Evolutionary conservation across 2,113 vertebrate species (phyloP), one percentile per base, ranked within the genome.

Genomic region (Silurus asotus): DNA sequence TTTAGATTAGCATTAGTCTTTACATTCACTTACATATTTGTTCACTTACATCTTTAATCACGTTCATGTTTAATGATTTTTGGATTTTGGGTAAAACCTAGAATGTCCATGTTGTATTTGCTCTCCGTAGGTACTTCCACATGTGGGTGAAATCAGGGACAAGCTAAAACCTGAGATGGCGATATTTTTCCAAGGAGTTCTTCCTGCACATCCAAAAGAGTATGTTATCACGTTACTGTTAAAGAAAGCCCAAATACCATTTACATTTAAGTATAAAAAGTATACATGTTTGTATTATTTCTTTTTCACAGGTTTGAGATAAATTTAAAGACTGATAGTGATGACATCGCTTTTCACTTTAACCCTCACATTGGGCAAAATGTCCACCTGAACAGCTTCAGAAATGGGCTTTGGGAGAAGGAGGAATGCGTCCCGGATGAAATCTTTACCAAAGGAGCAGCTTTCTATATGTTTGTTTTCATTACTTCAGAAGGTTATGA

Each of bases 271-370:
- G 37, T 37, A 37, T 37, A 37, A 37, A 7, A 72, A 49, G 8
- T 72, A 72, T 48, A 17, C 7, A 37, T 3, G 15, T 58, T 48
- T 8, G 11, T 23, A 75, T 56, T 37, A 19, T 69, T 28, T 58
- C 10, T 23, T 17, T 74, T 83, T 74, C 19, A 55, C 37, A 61
- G 56, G 45, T 61, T 74, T 75, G 53, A 28, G 19, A 74, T 75
- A 48, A 84, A 61, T 37, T 25, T 72, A 10, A 19, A 25, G 23
- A 10, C 58, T 15, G 67, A 62, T 23, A 20, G 15, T 6, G 84
- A 78, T 67, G 70, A 79, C 20, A 65, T 51, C 11, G 69, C 85
- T 25, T 87, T 87, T 20, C 82, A 87, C 75, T 84, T 87, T 45
- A 86, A 69, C 5, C 84, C 84, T 1, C 64, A 2, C 15, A 58